phyloP scores from a whole-genome alignment of 2,113 vertebrate genomes.

The Cnemophilus loriae region DNA sequence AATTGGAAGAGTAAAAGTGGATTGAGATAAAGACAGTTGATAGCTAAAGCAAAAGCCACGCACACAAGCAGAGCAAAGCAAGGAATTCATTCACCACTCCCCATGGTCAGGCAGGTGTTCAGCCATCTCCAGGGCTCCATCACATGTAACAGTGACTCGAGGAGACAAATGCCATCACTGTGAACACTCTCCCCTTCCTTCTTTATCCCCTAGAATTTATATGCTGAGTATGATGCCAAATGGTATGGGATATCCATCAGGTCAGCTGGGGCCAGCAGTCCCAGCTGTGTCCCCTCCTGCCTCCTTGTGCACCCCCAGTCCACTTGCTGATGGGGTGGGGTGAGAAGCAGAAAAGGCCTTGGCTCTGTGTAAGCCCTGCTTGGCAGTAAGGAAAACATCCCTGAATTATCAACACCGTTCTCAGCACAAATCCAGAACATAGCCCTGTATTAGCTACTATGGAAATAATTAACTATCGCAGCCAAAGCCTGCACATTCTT shows the following conservation, averaged over 20 bases:
- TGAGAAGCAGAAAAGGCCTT: not conserved
- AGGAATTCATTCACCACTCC: not conserved
- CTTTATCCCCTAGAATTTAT: not conserved
- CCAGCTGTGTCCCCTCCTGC: not conserved
- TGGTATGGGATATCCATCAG: not conserved
- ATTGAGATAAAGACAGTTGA: not conserved
- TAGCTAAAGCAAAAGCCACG: not conserved
- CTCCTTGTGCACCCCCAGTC: not conserved
- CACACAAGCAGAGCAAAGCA: not conserved
- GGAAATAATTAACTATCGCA: not conserved
- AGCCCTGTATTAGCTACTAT: not conserved
- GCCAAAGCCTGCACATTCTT: not conserved
- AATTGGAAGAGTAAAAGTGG: not conserved
- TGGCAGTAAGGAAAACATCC: not conserved
- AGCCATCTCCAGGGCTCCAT: not conserved
- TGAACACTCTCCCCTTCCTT: too few species aligned
- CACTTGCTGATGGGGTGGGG: rapidly evolving
- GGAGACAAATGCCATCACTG: not conserved
- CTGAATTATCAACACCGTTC: not conserved
- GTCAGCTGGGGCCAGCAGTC: not conserved
- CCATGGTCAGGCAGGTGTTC: not conserved
- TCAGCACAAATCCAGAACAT: not conserved
- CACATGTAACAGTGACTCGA: rapidly evolving
- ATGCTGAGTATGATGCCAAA: not conserved
- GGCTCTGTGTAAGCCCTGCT: not conserved